These are phyloP conservation scores for Vidua chalybeata DNA, from an alignment of 2,113 vertebrate genomes.

Conservation along the genomic window DNA sequence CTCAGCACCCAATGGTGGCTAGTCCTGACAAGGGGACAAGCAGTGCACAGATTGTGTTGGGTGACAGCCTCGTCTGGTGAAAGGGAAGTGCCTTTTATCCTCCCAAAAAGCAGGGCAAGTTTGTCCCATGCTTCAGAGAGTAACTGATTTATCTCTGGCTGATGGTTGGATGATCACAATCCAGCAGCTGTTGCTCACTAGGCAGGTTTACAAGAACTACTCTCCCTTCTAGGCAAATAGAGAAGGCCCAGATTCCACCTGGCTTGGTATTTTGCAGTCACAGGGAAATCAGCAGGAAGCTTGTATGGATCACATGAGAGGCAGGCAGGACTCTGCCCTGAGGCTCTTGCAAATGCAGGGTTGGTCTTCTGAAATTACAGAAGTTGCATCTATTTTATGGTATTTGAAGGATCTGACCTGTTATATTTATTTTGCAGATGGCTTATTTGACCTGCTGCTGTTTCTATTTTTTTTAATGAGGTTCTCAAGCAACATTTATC, in stretches of 20 bases:
- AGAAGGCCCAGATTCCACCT: constrained; percentile 25
- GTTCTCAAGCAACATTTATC: constrained; percentile 41
- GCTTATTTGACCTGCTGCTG: constrained; percentile 19
- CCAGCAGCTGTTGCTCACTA: background rate
- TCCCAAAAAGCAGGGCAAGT: background rate
- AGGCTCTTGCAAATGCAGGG: background rate
- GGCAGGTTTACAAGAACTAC: constrained; percentile 12
- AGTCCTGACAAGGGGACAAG: background rate
- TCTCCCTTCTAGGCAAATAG: constrained; percentile 41
- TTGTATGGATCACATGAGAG: background rate
- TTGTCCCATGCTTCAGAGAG: background rate
- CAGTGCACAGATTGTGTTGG: background rate
- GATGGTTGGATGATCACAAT: background rate
- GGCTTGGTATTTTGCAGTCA: background rate
- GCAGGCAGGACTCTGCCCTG: background rate
- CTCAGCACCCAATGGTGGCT: background rate
- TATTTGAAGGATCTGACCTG: constrained; percentile 5
- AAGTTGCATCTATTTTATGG: constrained; percentile 6
- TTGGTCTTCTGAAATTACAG: background rate
- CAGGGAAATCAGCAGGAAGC: constrained; percentile 14
- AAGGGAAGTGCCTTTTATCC: background rate
- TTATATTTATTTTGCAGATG: constrained; percentile 44
- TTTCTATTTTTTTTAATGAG: constrained; percentile 12
- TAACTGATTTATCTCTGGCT: background rate
- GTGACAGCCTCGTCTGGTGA: background rate